These are phyloP conservation scores for Choloepus hoffmanni DNA, from an alignment of 2,113 vertebrate genomes.

Conservation along the genomic window DNA sequence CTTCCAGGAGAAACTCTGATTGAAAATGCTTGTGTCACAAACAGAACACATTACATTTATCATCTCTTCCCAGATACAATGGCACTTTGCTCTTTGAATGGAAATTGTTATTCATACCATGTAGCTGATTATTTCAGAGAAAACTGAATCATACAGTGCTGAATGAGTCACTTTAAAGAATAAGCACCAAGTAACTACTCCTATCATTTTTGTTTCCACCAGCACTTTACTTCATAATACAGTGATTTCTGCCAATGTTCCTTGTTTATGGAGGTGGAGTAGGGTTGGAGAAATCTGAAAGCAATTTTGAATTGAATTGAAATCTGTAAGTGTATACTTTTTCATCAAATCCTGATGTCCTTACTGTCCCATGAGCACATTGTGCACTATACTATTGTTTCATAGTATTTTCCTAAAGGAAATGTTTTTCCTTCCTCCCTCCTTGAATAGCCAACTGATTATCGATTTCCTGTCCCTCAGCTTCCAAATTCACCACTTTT, in stretches of 20 bases:
- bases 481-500: background rate
- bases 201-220: background rate
- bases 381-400: background rate
- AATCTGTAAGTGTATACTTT: background rate
- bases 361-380: background rate
- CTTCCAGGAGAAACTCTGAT: conserved; percentile 23
- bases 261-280: background rate
- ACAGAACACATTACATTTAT: background rate
- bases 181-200: background rate
- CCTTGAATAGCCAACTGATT: background rate
- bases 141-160: background rate
- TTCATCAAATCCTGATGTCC: background rate
- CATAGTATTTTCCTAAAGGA: background rate
- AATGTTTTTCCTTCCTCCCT: background rate
- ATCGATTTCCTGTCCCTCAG: background rate
- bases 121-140: background rate
- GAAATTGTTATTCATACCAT: background rate
- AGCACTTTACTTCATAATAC: background rate
- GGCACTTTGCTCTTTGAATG: background rate
- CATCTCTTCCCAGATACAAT: background rate
- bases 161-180: conserved; percentile 22
- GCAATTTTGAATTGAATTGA: background rate
- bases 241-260: background rate
- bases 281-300: background rate
- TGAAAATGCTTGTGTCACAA: background rate